Percentiles rank a stretch among this genome's conserved stretches.
These are phyloP conservation scores for Odocoileus hemionus DNA, from an alignment of 2,113 vertebrate species.

Conservation along the genomic window DNA sequence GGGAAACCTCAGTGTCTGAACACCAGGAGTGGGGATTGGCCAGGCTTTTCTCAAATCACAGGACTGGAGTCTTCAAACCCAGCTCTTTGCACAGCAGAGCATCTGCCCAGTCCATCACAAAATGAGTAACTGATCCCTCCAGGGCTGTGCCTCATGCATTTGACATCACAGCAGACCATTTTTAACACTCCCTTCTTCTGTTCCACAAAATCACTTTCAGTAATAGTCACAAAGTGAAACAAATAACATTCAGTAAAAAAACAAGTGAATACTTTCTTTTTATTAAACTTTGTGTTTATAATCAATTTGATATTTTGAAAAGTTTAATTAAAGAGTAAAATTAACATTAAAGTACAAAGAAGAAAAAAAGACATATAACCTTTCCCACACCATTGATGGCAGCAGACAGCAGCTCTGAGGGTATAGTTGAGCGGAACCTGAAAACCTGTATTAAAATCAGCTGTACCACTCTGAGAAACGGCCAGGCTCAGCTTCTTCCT, in stretches of 20 bases:
- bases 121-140: not conserved
- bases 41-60: not conserved
- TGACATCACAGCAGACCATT: not conserved
- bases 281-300: not conserved
- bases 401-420: not conserved
- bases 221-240: not conserved
- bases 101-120: accelerated
- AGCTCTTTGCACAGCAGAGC: not conserved
- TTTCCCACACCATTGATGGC: not conserved
- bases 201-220: not conserved
- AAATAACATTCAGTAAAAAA: not conserved
- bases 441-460: not conserved
- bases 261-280: not conserved
- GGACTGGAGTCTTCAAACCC: not conserved
- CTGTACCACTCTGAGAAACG: not conserved
- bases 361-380: not conserved
- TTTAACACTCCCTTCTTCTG: not conserved
- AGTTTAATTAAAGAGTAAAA: not conserved
- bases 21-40: no score
- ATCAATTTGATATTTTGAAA: not conserved
- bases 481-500: not conserved
- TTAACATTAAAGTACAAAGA: not conserved
- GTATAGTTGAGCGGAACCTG: not conserved
- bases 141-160: accelerated
- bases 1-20: not conserved